phyloP scores from a whole-genome alignment of 2,113 vertebrate species.

The Rhineura floridana region DNA sequence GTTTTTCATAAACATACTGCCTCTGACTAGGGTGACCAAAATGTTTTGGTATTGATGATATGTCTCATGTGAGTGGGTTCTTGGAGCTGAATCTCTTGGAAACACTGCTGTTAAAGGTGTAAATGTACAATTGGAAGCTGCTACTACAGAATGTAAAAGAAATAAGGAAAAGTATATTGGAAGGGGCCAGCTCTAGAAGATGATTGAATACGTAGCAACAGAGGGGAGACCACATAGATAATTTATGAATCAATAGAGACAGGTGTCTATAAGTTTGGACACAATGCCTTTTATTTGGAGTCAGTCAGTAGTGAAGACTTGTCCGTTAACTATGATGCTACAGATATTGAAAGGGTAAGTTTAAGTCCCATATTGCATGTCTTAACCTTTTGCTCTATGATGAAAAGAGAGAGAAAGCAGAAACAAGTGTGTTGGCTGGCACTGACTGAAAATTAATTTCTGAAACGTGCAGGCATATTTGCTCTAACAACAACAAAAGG shows the following conservation, averaged over 20 bases:
- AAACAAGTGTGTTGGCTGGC: not conserved
- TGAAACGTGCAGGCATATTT: not conserved
- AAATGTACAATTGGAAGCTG: not conserved
- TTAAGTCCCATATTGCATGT: not conserved
- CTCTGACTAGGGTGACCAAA: too few relatives aligned
- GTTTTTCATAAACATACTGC: too few relatives aligned
- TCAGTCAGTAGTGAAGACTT: not conserved
- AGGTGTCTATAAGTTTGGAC: constrained; percentile 8
- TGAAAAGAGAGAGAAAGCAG: not conserved
- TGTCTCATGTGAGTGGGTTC: constrained; percentile 1
- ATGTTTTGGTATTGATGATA: not conserved
- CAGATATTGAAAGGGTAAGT: constrained; percentile 9
- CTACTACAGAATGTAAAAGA: not conserved
- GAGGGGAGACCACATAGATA: not conserved
- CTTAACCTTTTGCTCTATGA: constrained; percentile 20
- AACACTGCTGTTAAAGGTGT: not conserved
- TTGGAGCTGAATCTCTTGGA: not conserved
- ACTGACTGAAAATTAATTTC: not conserved
- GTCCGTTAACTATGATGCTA: not conserved
- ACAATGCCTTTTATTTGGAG: not conserved
- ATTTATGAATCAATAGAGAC: constrained; percentile 15
- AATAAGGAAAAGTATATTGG: not conserved
- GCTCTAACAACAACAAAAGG: not conserved
- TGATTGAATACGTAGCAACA: not conserved
- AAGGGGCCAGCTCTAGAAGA: not conserved